Percentiles rank a stretch among this genome's conserved stretches.
Evolutionary conservation across 2,797 vertebrate species (phyloP).

Genomic region (Meda fulgida): DNA sequence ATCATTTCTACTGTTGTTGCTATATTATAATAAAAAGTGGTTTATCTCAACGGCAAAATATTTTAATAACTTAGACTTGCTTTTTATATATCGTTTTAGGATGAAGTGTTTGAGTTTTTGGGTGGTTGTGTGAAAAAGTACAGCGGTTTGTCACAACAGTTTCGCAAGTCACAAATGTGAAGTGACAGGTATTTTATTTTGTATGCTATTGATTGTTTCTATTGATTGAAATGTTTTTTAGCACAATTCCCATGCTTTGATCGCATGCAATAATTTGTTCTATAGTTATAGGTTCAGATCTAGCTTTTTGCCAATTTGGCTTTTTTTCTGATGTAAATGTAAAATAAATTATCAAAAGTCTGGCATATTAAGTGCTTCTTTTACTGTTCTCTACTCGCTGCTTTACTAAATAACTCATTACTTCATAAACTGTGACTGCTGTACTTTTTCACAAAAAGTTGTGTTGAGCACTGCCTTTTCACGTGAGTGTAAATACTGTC

Average conservation of each 20-base stretch:
- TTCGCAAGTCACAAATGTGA: background rate
- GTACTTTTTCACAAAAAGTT: slow-evolving; percentile 70
- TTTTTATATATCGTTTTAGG: slow-evolving; percentile 59
- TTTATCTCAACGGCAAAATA: slow-evolving; percentile 77
- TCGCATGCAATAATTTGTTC: background rate
- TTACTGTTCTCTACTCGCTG: background rate
- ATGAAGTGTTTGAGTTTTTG: slow-evolving; percentile 46
- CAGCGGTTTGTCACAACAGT: slow-evolving; percentile 36
- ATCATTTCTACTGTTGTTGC: slow-evolving; percentile 76
- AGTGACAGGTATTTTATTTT: slow-evolving; percentile 29
- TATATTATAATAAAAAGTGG: slow-evolving; percentile 78
- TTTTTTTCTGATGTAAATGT: background rate
- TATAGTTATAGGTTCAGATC: background rate
- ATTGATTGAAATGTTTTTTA: too few species aligned
- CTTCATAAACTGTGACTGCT: slow-evolving; percentile 60
- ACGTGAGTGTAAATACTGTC: slow-evolving; percentile 76
- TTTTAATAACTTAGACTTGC: slow-evolving; percentile 73
- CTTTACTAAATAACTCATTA: slow-evolving; percentile 17
- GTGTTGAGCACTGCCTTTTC: slow-evolving; percentile 81
- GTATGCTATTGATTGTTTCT: background rate
- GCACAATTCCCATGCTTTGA: slow-evolving; percentile 12
- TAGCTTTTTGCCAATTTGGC: background rate
- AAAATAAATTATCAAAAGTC: background rate
- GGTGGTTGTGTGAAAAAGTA: slow-evolving; percentile 50
- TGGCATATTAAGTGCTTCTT: background rate